Percentiles rank a stretch among this genome's conserved stretches.
Conservation (phyloP, 2,113 vertebrate species). For the Silurus glanis region DNA sequence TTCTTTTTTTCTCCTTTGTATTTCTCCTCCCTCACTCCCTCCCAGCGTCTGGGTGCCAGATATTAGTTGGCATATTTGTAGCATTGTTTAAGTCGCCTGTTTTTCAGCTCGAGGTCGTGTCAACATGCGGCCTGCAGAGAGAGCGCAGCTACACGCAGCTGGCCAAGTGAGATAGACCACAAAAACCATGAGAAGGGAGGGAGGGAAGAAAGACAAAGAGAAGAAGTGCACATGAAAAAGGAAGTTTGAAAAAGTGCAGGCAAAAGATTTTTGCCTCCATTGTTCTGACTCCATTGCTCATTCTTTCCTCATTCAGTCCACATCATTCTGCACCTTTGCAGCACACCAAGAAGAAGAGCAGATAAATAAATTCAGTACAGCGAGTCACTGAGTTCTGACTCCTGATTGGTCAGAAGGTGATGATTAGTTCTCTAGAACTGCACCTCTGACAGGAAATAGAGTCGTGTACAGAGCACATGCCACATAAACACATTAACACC, state of each 20-base stretch:
- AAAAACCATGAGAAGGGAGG: constrained; percentile 19
- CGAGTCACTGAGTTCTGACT: not conserved
- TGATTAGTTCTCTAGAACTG: not conserved
- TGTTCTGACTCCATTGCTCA: constrained; percentile 10
- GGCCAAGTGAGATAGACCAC: constrained; percentile 49
- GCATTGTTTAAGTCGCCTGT: constrained; percentile 58
- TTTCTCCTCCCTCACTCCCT: constrained; percentile 32
- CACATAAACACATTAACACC: too few species aligned
- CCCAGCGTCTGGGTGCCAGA: constrained; percentile 51
- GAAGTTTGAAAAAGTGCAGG: constrained; percentile 43
- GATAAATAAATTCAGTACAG: not conserved
- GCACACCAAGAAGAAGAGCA: not conserved
- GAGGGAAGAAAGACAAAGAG: constrained; percentile 36
- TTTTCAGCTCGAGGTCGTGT: constrained; percentile 47
- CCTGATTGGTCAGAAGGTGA: not conserved
- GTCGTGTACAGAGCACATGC: too few species aligned
- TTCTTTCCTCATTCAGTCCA: constrained; percentile 30
- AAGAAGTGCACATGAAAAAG: constrained; percentile 19
- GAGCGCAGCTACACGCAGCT: constrained; percentile 44
- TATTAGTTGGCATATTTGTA: constrained; percentile 48
- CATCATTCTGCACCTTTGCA: not conserved
- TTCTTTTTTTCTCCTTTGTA: constrained; percentile 14
- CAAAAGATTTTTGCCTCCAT: not conserved
- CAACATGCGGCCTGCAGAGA: constrained; percentile 42
- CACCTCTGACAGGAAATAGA: not conserved